Evolutionary conservation across 2,888 invertebrate species (phyloP).

Genomic region (Podabrus alpinus): DNA sequence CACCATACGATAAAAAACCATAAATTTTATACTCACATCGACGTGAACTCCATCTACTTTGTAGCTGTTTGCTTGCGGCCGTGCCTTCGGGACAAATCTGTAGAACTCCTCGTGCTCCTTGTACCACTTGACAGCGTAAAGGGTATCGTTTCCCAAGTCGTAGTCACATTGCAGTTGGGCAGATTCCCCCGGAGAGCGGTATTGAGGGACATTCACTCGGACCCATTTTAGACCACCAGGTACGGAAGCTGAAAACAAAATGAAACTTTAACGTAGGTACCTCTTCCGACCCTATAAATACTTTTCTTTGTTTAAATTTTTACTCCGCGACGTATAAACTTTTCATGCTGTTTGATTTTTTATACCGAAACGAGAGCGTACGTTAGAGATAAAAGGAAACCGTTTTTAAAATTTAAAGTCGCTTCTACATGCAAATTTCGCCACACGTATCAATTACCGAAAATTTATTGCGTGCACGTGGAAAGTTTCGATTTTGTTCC

Average conservation of each 20-base stretch:
- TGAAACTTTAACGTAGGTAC: not conserved
- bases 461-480: not conserved
- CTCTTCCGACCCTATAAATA: not conserved
- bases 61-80: constrained; percentile 73
- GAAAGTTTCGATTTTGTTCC: not conserved
- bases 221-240: constrained; percentile 50
- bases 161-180: constrained; percentile 54
- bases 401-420: not conserved
- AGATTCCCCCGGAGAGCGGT: constrained; percentile 52
- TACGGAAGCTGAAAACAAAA: constrained; percentile 22
- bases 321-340: not conserved
- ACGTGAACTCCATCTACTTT: constrained; percentile 70
- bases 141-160: constrained; percentile 60
- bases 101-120: constrained; percentile 85
- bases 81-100: constrained; percentile 74
- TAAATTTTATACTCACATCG: constrained; percentile 62
- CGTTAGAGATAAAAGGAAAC: not conserved
- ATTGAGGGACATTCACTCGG: constrained; percentile 54
- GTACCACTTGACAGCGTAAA: constrained; percentile 85
- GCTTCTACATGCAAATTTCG: not conserved
- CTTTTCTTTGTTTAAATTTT: constrained; percentile 5
- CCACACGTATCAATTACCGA: not conserved
- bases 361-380: not conserved
- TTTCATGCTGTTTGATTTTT: not conserved
- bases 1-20: not conserved